Evolutionary conservation across 2,797 vertebrate genomes (phyloP), one percentile per base, ranked within the genome.

Genomic region (Limnodromus scolopaceus): DNA sequence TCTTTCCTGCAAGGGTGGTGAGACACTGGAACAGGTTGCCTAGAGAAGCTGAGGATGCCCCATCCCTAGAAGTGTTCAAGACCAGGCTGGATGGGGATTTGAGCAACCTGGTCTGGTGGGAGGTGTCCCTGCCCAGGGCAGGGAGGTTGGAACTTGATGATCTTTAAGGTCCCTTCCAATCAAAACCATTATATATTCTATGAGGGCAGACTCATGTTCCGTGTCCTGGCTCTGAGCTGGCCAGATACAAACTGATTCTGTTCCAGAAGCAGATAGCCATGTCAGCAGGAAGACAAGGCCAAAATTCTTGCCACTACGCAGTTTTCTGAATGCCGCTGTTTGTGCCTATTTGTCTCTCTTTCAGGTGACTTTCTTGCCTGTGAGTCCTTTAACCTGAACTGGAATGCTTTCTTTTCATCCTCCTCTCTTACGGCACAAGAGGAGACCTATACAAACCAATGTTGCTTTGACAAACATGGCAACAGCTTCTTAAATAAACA

Each of bases 401-500:
- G 43, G 68, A 95, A 95, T 58, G 38, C 17, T 71, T 95, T 86
- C 27, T 78, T 79, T 87, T 82, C 30, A 60, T 61, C 36, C n/a
- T 70, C 9, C 69, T 68, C n/a, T 69, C 63, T 89, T 88, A 11
- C 10, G 63, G 36, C 16, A 60, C 46, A 48, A 48, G 46, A 48
- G 43, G 34, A 75, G 70, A 48, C 28, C 25, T 81, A n/a, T 28
- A 45, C n/a, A 89, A 89, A 87, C 53, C 63, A 75, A 45, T 1
- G 6, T 12, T 60, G 63, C 25, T 80, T 84, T 57, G 61, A 89
- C 39, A 86, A 91, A 92, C 41, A 53, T 32, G 36, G 80, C 82
- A 94, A 68, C 58, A 79, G 54, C 76, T 94, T 77, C 93, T 85
- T 87, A 93, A 93, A 87, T 55, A 92, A 92, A 91, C 54, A 96